phyloP scores from a whole-genome alignment of 2,888 invertebrate species.

The Charanyca ferruginea region DNA sequence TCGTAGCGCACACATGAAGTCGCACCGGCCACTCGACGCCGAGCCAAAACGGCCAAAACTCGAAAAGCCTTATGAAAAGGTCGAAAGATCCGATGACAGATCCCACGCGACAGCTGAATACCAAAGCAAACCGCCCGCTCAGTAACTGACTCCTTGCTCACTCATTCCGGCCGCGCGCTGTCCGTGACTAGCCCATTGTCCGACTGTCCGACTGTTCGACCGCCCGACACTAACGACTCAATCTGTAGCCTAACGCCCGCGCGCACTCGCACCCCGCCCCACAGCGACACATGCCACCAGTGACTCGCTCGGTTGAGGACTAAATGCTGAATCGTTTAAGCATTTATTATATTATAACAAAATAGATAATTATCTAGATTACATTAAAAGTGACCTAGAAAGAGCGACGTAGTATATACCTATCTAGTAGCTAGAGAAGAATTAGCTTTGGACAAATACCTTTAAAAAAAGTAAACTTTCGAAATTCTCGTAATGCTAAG shows the following conservation, averaged over 20 bases:
- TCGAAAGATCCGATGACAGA: constrained; percentile 89
- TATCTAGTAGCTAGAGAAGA: constrained; percentile 82
- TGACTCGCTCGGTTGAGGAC: constrained; percentile 70
- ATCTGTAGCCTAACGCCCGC: constrained; percentile 53
- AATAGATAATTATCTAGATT: constrained; percentile 76
- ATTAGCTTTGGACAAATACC: constrained; percentile 76
- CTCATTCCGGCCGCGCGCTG: constrained; percentile 71
- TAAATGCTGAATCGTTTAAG: constrained; percentile 81
- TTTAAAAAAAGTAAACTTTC: constrained; percentile 69
- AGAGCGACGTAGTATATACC: constrained; percentile 80
- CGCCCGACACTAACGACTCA: constrained; percentile 59
- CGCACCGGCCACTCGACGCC: constrained; percentile 97
- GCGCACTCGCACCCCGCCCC: constrained; percentile 30
- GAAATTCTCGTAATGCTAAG: constrained; percentile 80
- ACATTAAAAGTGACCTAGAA: constrained; percentile 80
- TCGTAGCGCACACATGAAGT: constrained; percentile 99
- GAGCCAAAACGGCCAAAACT: constrained; percentile 93
- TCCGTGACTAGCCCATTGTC: constrained; percentile 27
- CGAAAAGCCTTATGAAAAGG: constrained; percentile 91
- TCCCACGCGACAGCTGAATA: constrained; percentile 84
- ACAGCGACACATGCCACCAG: constrained; percentile 49
- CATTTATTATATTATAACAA: constrained; percentile 84
- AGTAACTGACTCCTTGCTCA: constrained; percentile 78
- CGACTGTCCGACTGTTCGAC: constrained; percentile 15
- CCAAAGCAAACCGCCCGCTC: constrained; percentile 82